Evolutionary conservation across 2,888 invertebrate species (phyloP).

Genomic region (Eumerus sabulonum): DNA sequence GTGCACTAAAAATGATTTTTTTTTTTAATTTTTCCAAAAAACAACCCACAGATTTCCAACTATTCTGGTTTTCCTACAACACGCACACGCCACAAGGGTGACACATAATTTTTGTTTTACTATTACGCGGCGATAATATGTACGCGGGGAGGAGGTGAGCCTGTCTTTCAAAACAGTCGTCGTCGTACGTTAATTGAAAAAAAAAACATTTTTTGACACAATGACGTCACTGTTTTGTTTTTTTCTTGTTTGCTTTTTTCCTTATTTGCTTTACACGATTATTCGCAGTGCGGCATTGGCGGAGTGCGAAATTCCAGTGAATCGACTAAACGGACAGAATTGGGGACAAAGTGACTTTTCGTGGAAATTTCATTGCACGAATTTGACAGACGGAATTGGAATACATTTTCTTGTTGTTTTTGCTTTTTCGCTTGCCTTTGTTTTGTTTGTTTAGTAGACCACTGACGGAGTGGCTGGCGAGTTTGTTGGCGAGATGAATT

Average conservation of each 20-base stretch:
- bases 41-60: background rate
- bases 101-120: slow-evolving; percentile 2
- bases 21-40: background rate
- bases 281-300: background rate
- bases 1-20: background rate
- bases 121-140: no score
- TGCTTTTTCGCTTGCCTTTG: background rate
- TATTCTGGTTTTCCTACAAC: background rate
- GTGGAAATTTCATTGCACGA: slow-evolving; percentile 15
- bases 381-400: slow-evolving; percentile 33
- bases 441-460: slow-evolving; percentile 1
- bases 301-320: slow-evolving; percentile 17
- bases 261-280: slow-evolving; percentile 7
- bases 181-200: slow-evolving; percentile 39
- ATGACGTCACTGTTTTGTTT: slow-evolving; percentile 69
- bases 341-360: slow-evolving; percentile 9
- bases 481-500: background rate
- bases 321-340: slow-evolving; percentile 8
- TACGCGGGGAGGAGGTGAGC: no score
- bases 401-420: slow-evolving; percentile 29
- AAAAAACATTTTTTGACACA: slow-evolving; percentile 54
- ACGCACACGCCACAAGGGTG: background rate
- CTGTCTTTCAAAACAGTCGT: slow-evolving; percentile 23
- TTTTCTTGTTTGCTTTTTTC: slow-evolving; percentile 6
- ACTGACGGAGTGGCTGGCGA: background rate